Conservation (phyloP, 2,888 invertebrate genomes). For the Chorisops tibialis region DNA sequence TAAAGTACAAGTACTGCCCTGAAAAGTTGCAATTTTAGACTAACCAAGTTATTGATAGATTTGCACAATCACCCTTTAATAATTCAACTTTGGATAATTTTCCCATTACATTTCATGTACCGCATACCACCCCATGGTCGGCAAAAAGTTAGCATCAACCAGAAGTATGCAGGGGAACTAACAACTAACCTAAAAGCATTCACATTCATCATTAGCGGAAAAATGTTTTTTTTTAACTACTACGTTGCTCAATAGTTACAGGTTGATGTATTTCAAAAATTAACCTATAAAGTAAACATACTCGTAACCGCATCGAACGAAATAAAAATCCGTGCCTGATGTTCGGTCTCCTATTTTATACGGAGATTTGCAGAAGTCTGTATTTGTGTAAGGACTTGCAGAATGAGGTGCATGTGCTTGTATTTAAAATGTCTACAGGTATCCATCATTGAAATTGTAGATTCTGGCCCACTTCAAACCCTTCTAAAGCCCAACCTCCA, state of each 20-base stretch:
- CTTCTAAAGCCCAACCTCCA: background rate
- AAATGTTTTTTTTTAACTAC: slow-evolving; percentile 2
- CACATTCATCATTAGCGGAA: slow-evolving; percentile 6
- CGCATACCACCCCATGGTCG: background rate
- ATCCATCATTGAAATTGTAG: background rate
- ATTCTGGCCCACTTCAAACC: background rate
- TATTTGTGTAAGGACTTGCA: no score
- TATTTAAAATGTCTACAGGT: background rate
- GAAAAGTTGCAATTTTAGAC: no score
- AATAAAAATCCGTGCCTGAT: no score
- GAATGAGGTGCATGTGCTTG: background rate
- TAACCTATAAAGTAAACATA: background rate
- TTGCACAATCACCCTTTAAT: no score
- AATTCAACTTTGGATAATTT: slow-evolving; percentile 17
- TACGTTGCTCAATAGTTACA: background rate
- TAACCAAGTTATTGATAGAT: no score
- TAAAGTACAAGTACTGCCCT: no score
- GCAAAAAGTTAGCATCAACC: background rate
- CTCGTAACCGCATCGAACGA: no score
- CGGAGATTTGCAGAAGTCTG: no score
- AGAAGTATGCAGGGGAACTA: background rate
- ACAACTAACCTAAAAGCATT: background rate
- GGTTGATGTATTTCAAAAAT: slow-evolving; percentile 1
- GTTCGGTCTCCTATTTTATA: no score
- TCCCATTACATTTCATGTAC: slow-evolving; percentile 18